Evolutionary conservation across 2,888 invertebrate species (phyloP).

Genomic region (Lypha dubia): DNA sequence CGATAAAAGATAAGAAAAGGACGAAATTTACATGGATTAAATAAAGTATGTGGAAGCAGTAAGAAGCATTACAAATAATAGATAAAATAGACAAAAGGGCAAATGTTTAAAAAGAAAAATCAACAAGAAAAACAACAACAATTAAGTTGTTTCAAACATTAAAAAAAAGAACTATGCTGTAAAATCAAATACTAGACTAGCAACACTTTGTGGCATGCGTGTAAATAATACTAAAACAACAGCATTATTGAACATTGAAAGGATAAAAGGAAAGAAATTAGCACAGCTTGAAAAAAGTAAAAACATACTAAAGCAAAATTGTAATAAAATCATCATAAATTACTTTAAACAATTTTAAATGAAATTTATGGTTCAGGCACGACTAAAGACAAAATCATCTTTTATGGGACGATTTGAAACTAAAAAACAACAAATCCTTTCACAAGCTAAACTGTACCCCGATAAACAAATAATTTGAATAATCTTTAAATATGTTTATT

Average conservation of each 20-base stretch:
- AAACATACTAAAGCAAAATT: background rate
- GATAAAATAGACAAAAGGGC: constrained; percentile 1
- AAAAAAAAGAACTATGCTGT: constrained; percentile 2
- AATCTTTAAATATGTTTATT: no score
- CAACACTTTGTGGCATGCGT: constrained; percentile 18
- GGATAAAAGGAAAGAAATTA: background rate
- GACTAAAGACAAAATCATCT: background rate
- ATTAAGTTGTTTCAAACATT: constrained; percentile 28
- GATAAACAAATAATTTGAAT: background rate
- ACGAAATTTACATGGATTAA: background rate
- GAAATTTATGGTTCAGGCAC: constrained; percentile 12
- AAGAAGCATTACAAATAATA: background rate
- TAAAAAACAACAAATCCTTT: background rate
- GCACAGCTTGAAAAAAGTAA: background rate
- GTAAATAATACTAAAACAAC: background rate
- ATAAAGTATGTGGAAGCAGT: no score
- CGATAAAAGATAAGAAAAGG: background rate
- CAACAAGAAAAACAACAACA: constrained; percentile 17
- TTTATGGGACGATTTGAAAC: background rate
- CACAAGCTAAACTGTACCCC: background rate
- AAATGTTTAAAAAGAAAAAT: constrained; percentile 37
- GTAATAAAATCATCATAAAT: constrained; percentile 25
- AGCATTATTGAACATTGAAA: background rate
- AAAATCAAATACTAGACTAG: constrained; percentile 1
- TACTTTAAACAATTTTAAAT: constrained; percentile 8